Evolutionary conservation across 2,113 vertebrate genomes (phyloP), one percentile per base, ranked within the genome.

Genomic region (Pygoscelis antarcticus): DNA sequence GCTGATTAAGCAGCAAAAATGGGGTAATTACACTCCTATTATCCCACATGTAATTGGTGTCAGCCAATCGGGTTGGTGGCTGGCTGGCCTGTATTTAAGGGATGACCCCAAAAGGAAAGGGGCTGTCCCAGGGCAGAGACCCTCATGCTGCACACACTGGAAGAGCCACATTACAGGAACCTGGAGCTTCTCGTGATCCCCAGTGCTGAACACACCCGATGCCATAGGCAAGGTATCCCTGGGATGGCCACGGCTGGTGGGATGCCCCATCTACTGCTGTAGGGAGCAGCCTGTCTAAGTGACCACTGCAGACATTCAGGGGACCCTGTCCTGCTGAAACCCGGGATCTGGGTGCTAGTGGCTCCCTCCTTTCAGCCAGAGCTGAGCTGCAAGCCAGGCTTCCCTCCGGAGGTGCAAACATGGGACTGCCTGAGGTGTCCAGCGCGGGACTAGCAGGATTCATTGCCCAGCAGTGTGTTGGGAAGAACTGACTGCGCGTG

Each of bases 391-490:
- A 27, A 52, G 46, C 36, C 47, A 79, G n/a, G 54, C 61, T 57
- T 66, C 29, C 19, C 40, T 23, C 38, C 10, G 1, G 32, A 44
- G 34, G 9, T 30, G 64, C 12, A 36, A 46, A 19, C 6, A 3
- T 23, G n/a, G 27, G 52, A 38, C 22, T 25, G 42, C 40, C 40
- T 19, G 26, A 26, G 44, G 27, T 7, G 4, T 36, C 44, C 51
- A 34, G 32, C 9, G 1, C 1, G 2, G 54, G 80, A 49, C 65
- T 25, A 54, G 54, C 42, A 13, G 21, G 17, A 16, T 20, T 38
- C 54, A 11, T 16, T 3, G 0, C 23, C 51, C 22, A 47, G 42
- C 18, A 3, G 42, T 2, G 7, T 4, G 1, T 4, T 17, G 23
- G n/a, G 61, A 57, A 55, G 51, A 57, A 34, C 9, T 22, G 61